phyloP scores from a whole-genome alignment of 2,888 invertebrate species.

The Pachymerium ferrugineum region DNA sequence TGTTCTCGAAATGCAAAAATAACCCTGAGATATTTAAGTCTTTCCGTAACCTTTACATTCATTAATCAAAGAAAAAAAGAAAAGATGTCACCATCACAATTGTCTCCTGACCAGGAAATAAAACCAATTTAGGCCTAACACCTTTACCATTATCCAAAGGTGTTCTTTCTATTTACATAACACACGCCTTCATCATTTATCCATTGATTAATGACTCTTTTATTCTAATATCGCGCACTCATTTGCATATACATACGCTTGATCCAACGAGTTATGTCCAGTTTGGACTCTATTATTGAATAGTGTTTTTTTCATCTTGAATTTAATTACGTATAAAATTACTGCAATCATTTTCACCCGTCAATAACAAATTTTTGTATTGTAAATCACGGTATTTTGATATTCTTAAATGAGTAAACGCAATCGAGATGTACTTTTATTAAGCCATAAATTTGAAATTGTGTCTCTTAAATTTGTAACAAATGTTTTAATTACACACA shows the following conservation, averaged over 20 bases:
- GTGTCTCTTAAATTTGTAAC: neutral
- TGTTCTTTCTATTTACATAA: slow-evolving; percentile 14
- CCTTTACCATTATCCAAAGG: slow-evolving; percentile 5
- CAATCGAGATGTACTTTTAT: neutral
- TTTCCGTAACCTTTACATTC: neutral
- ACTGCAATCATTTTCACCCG: no score
- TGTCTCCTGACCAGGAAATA: slow-evolving; percentile 15
- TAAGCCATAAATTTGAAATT: neutral
- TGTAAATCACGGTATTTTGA: no score
- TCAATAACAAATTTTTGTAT: no score
- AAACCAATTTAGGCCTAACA: neutral
- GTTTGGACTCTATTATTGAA: neutral
- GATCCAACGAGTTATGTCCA: neutral
- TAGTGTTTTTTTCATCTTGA: neutral
- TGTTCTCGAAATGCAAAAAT: neutral
- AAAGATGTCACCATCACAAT: slow-evolving; percentile 15
- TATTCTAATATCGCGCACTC: neutral
- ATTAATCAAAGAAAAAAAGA: neutral
- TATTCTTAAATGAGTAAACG: neutral
- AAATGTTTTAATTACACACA: slow-evolving; percentile 1
- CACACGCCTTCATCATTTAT: slow-evolving; percentile 8
- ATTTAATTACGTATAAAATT: neutral
- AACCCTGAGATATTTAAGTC: neutral
- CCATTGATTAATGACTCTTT: slow-evolving; percentile 18
- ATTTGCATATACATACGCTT: neutral